Evolutionary conservation across 2,888 invertebrate genomes (phyloP).

Genomic region (Fragum whitleyi): DNA sequence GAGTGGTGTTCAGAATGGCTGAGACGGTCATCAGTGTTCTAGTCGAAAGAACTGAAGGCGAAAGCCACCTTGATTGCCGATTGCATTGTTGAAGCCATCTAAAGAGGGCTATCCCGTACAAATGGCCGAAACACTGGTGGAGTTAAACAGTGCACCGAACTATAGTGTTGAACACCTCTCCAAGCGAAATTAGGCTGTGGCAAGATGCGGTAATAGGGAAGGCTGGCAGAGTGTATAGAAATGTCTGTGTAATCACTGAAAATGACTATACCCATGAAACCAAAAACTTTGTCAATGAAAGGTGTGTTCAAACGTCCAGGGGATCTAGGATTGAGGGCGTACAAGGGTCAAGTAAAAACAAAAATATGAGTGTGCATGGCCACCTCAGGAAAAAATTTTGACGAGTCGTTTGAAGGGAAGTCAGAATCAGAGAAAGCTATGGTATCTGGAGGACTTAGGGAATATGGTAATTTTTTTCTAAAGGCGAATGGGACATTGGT

Average conservation of each 20-base stretch:
- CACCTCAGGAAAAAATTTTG: not conserved
- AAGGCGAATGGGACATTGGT: too few relatives aligned
- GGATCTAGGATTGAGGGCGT: too few relatives aligned
- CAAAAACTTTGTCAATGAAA: not conserved
- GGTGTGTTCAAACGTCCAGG: not conserved
- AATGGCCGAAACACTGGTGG: slow-evolving; percentile 38
- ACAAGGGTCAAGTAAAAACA: not conserved
- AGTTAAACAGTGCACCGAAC: too few relatives aligned
- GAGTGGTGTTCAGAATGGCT: too few relatives aligned
- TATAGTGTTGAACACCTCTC: too few relatives aligned
- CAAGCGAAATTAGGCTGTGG: too few relatives aligned
- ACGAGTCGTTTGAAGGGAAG: not conserved
- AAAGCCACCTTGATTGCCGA: not conserved
- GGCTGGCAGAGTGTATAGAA: not conserved
- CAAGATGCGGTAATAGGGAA: not conserved
- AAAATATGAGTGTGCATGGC: not conserved
- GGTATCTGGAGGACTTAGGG: too few relatives aligned
- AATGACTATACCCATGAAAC: not conserved
- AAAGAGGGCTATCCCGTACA: slow-evolving; percentile 31
- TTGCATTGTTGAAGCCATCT: slow-evolving; percentile 44
- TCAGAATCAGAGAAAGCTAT: not conserved
- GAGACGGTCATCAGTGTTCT: too few relatives aligned
- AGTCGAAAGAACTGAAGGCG: not conserved
- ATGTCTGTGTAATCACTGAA: not conserved
- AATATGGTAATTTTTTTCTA: too few relatives aligned